Conservation (phyloP, 92 coral and sea anemone genomes). For the Zoanthus solanderi region DNA sequence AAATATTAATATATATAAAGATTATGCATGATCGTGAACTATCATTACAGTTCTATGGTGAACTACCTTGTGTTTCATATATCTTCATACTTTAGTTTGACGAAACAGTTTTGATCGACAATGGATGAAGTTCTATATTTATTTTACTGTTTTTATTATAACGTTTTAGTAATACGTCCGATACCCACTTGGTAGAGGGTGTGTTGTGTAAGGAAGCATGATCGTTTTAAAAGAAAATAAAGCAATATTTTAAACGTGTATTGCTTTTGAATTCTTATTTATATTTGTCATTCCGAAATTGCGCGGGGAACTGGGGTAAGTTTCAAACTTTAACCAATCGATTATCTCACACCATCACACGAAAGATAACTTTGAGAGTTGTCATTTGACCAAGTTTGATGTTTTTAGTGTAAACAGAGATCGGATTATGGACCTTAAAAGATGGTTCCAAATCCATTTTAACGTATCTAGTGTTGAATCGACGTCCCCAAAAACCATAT, state of each 20-base stretch:
- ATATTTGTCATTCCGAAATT: too few species aligned
- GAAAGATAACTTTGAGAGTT: too few species aligned
- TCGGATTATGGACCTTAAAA: too few species aligned
- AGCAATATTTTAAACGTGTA: neutral
- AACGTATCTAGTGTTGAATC: too few species aligned
- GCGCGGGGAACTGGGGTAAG: too few species aligned
- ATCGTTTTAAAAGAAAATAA: conserved; percentile 26
- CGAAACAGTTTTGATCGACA: neutral
- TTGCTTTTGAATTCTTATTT: too few species aligned
- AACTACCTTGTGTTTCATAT: conserved; percentile 26
- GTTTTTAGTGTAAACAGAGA: too few species aligned
- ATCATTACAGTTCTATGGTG: neutral
- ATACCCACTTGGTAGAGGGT: neutral
- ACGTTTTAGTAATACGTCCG: neutral
- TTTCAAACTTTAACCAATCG: too few species aligned
- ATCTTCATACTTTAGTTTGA: conserved; percentile 2
- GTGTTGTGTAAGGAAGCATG: conserved; percentile 38
- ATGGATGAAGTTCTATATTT: conserved; percentile 13
- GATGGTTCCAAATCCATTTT: too few species aligned
- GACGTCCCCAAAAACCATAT: too few species aligned
- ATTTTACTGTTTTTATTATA: conserved; percentile 30
- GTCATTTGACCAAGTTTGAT: too few species aligned
- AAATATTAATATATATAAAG: neutral
- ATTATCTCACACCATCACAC: too few species aligned
- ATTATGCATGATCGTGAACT: conserved; percentile 4